Evolutionary conservation across 2,888 invertebrate species (phyloP).

Genomic region (Incurvaria masculella): DNA sequence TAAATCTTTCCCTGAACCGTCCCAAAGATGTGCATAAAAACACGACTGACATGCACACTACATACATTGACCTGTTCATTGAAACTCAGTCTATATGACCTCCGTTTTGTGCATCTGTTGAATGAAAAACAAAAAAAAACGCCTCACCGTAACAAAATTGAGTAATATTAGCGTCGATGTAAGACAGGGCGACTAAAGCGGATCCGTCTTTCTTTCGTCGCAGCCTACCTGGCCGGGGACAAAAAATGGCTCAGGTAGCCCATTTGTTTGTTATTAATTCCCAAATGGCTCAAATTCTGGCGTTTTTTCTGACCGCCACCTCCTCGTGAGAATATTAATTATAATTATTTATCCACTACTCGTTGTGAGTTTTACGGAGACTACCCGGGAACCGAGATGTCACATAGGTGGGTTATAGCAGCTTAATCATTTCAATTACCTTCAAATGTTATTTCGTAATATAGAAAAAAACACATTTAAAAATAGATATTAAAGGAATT

Average conservation of each 20-base stretch:
- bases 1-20: too few relatives aligned
- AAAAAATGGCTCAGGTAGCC: constrained; percentile 56
- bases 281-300: constrained; percentile 42
- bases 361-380: neutral
- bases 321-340: constrained; percentile 57
- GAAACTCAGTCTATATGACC: too few relatives aligned
- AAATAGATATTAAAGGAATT: too few relatives aligned
- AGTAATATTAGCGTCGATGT: constrained; percentile 45
- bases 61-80: too few relatives aligned
- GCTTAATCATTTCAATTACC: too few relatives aligned
- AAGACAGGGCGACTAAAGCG: constrained; percentile 48
- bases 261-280: constrained; percentile 59
- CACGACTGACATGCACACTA: too few relatives aligned
- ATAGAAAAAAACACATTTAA: too few relatives aligned
- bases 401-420: too few relatives aligned
- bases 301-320: constrained; percentile 39
- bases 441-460: too few relatives aligned
- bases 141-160: constrained; percentile 49
- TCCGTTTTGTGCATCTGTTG: constrained; percentile 20
- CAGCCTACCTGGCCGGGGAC: constrained; percentile 46
- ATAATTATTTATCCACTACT: constrained; percentile 31
- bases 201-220: constrained; percentile 37
- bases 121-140: constrained; percentile 41
- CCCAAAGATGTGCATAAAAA: too few relatives aligned
- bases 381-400: too few relatives aligned